A percentile compares a stretch with the other conserved stretches of the same genome.
phyloP scores from a whole-genome alignment of 2,113 vertebrate species.

The Bufo bufo region DNA sequence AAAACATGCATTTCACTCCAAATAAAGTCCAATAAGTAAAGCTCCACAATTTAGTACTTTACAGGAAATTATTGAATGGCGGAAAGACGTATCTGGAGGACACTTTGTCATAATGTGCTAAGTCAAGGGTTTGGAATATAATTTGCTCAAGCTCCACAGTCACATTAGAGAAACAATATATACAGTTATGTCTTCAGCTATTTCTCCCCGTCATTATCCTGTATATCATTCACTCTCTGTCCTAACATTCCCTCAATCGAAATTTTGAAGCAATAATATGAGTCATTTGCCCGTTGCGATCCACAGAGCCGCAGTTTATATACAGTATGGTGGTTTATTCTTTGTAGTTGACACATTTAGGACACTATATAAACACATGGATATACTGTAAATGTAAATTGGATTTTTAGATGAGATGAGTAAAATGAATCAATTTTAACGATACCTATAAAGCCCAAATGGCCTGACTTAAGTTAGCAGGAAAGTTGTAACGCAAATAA shows the following conservation, averaged over 20 bases:
- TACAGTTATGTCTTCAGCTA: background rate
- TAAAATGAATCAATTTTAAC: conserved; percentile 41
- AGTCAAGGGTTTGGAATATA: conserved; percentile 39
- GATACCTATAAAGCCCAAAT: conserved; percentile 13
- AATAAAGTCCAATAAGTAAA: background rate
- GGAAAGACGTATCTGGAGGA: conserved; percentile 9
- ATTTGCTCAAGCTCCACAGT: conserved; percentile 5
- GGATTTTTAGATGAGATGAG: conserved; percentile 42
- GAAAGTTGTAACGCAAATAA: conserved; percentile 3
- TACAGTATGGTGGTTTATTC: conserved; percentile 37
- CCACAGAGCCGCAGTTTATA: background rate
- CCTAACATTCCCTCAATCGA: background rate
- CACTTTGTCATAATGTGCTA: conserved; percentile 47
- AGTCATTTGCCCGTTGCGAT: conserved; percentile 24
- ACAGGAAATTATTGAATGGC: conserved; percentile 33
- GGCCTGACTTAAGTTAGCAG: background rate
- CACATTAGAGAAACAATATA: conserved; percentile 5
- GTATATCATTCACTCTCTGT: background rate
- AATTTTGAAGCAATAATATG: background rate
- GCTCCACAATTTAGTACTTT: conserved; percentile 30
- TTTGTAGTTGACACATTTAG: conserved; percentile 27
- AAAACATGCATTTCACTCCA: conserved; percentile 41
- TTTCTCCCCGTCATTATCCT: background rate
- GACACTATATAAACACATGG: conserved; percentile 22
- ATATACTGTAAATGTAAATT: conserved; percentile 37